Evolutionary conservation across 2,888 invertebrate species (phyloP).

Genomic region (Scrobipalpa costella): DNA sequence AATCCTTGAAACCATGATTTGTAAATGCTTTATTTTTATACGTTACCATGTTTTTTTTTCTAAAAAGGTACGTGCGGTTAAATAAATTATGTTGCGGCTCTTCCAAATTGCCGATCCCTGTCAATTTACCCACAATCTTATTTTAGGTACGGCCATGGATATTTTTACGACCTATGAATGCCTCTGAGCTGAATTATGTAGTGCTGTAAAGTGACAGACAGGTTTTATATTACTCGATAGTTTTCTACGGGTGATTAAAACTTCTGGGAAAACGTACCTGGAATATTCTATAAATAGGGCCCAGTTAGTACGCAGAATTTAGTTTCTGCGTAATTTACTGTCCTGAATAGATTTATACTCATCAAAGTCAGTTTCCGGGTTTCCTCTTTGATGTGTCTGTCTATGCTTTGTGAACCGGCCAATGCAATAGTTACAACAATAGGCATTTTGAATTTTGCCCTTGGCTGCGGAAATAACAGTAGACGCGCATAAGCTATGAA

Average conservation of each 20-base stretch:
- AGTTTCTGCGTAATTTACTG: background rate
- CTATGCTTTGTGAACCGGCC: constrained; percentile 20
- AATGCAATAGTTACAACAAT: constrained; percentile 19
- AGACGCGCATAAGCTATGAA: too few species aligned
- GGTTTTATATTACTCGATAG: background rate
- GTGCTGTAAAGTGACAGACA: constrained; percentile 1
- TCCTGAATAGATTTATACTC: background rate
- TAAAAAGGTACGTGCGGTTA: background rate
- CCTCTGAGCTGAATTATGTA: constrained; percentile 6
- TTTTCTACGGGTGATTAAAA: background rate
- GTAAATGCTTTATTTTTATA: too few species aligned
- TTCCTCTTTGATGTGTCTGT: constrained; percentile 15
- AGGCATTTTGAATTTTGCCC: background rate
- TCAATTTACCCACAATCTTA: background rate
- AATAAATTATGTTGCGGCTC: background rate
- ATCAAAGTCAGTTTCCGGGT: constrained; percentile 6
- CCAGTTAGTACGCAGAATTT: background rate
- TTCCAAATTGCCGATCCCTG: background rate
- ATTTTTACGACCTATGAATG: constrained; percentile 2
- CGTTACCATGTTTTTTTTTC: background rate
- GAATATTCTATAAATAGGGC: background rate
- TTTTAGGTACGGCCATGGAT: background rate
- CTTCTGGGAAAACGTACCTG: background rate
- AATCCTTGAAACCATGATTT: too few species aligned
- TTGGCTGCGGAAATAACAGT: too few species aligned